Base-by-base conservation (phyloP, 2,888 invertebrate genomes). In the Rhimphoctona megacephalus region DNA sequence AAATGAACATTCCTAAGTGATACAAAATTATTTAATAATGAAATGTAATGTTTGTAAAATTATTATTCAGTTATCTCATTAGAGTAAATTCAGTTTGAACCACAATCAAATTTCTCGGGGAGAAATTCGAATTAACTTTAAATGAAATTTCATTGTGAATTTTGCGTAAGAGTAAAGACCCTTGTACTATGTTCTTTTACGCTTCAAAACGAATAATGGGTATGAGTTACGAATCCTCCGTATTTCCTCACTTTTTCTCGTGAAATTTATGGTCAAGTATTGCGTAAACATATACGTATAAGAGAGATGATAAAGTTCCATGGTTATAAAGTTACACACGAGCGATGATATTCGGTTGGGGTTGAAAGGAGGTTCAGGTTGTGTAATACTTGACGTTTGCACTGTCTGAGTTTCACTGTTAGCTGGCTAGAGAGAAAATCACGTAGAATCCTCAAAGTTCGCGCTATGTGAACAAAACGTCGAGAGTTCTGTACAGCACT, bases 311-410 rank as follows among this genome's bases (percentile, higher is more conserved):
- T 14, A 25, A 61, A 74, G 57, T 57, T 46, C 6, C 9, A 52
- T 36, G 64, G 66, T 67, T 36, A 52, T 22, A 22, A 30, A 78
- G 49, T 79, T 54, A 54, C 52, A 69, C 78, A 52, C 39, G 8
- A 54, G 54, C n/a, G 54, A 79, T 79, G 39, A 79, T 79, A 69
- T 77, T 66, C 78, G 30, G 30, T 25, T 30, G 43, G 64, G 36
- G 64, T 64, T 25, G 22, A 61, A 43, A 46, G 30, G 46, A 9
- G 22, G 6, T 36, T 14, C 39, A 57, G 73, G 22, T 30, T 57
- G 39, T 57, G 57, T 57, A 74, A 74, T 74, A 74, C 80, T 80
- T 61, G 80, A 80, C 70, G 70, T 80, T 80, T 70, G 70, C 61
- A 61, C 72, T 72, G 46, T 80, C 69, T 80, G 80, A 57, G 70